Evolutionary conservation across 2,888 invertebrate species (phyloP).

Genomic region (Rotaria socialis): DNA sequence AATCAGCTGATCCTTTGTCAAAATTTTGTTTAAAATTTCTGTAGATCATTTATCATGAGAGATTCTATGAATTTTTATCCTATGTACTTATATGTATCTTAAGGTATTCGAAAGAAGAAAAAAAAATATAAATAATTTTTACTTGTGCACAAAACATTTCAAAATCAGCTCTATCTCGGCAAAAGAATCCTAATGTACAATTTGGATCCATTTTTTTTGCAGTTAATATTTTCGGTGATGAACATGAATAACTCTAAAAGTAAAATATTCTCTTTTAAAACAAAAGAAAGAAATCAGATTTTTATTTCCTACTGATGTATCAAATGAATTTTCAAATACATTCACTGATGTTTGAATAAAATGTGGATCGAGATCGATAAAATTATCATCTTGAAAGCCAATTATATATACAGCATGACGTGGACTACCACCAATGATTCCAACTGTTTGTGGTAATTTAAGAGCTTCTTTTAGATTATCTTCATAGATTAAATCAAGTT

Average conservation of each 20-base stretch:
- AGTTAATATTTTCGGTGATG: conserved; percentile 15
- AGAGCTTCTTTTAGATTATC: conserved; percentile 81
- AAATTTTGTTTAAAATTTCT: too few species aligned
- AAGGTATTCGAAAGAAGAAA: too few species aligned
- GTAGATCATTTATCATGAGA: too few species aligned
- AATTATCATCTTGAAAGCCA: conserved; percentile 79
- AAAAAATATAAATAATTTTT: conserved; percentile 13
- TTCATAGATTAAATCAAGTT: conserved; percentile 84
- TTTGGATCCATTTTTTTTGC: conserved; percentile 42
- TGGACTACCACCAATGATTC: conserved; percentile 97
- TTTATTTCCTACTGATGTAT: not conserved
- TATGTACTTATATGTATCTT: too few species aligned
- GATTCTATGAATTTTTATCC: too few species aligned
- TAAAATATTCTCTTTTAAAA: not conserved
- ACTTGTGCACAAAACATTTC: conserved; percentile 53
- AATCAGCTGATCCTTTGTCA: too few species aligned
- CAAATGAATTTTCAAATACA: conserved; percentile 73
- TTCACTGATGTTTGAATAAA: conserved; percentile 86
- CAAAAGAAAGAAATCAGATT: not conserved
- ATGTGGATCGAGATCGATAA: conserved; percentile 88
- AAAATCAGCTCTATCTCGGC: conserved; percentile 38
- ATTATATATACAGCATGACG: conserved; percentile 95
- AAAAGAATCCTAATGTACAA: conserved; percentile 42
- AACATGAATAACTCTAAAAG: conserved; percentile 15
- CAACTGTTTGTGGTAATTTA: conserved; percentile 67